Conservation (phyloP, 2,797 vertebrate species). For the Carapus acus region DNA sequence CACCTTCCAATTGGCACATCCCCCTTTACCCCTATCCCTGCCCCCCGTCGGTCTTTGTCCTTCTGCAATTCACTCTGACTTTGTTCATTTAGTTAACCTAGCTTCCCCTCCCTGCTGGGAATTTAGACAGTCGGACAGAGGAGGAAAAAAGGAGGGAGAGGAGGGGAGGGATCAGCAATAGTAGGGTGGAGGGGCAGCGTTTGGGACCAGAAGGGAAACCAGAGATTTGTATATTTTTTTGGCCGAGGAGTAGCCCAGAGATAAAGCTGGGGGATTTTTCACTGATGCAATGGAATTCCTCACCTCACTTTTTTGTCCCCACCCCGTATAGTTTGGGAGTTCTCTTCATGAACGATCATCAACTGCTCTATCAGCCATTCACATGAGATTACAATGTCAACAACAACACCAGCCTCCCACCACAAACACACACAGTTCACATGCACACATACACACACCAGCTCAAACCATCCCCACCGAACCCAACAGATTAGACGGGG, state of each 20-base stretch:
- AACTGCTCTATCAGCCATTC: slow-evolving; percentile 19
- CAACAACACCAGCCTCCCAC: neutral
- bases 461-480: neutral
- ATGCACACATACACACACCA: slow-evolving; percentile 15
- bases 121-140: slow-evolving; percentile 45
- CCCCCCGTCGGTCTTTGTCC: slow-evolving; percentile 76
- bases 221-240: slow-evolving; percentile 20
- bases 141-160: slow-evolving; percentile 28
- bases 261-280: slow-evolving; percentile 22
- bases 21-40: no score
- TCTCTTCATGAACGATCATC: slow-evolving; percentile 13
- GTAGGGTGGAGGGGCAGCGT: slow-evolving; percentile 10
- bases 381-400: slow-evolving; percentile 51
- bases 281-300: slow-evolving; percentile 18
- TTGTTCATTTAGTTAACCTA: slow-evolving; percentile 91
- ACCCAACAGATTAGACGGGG: slow-evolving; percentile 62
- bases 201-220: slow-evolving; percentile 34
- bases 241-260: slow-evolving; percentile 5
- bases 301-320: slow-evolving; percentile 8
- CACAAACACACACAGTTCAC: slow-evolving; percentile 8
- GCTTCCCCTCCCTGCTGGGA: slow-evolving; percentile 86
- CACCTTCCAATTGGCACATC: slow-evolving; percentile 79
- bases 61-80: slow-evolving; percentile 81
- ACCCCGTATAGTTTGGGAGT: no score
- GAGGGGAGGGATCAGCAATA: slow-evolving; percentile 18